Percentiles rank a stretch among this genome's conserved stretches.
Conservation (phyloP, 2,113 vertebrate genomes). For the Vidua chalybeata region DNA sequence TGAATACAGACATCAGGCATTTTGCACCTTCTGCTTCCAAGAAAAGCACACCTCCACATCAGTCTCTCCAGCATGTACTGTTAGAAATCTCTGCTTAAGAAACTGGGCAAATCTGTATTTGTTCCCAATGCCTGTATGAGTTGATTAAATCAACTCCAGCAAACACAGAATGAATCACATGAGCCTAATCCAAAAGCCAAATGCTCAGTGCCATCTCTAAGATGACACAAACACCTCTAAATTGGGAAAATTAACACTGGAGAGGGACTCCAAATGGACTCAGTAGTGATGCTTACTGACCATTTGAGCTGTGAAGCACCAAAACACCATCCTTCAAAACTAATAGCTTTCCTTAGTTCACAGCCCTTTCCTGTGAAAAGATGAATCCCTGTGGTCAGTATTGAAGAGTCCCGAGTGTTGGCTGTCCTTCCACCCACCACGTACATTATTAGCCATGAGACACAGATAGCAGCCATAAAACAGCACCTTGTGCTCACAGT, state of each 20-base stretch:
- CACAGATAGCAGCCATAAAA: fast-evolving
- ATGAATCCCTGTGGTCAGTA: not conserved
- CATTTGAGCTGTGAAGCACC: not conserved
- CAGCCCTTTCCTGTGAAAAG: not conserved
- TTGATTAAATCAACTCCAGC: not conserved
- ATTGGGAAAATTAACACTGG: not conserved
- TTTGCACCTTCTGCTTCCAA: not conserved
- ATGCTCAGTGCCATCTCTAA: not conserved
- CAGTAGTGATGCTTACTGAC: not conserved
- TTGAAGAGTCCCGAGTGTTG: fast-evolving
- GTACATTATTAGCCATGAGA: not conserved
- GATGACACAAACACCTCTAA: not conserved
- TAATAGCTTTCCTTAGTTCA: not conserved
- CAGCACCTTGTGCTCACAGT: not conserved
- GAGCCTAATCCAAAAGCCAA: not conserved
- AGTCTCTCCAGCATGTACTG: not conserved
- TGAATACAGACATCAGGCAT: not conserved
- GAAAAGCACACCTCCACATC: not conserved
- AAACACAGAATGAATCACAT: not conserved
- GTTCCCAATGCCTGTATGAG: not conserved
- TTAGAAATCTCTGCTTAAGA: not conserved
- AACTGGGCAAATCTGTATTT: not conserved
- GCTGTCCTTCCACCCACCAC: not conserved
- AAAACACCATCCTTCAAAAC: not conserved
- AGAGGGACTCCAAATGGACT: not conserved